phyloP scores from a whole-genome alignment of 2,113 vertebrate species.

The Arothron firmamentum region DNA sequence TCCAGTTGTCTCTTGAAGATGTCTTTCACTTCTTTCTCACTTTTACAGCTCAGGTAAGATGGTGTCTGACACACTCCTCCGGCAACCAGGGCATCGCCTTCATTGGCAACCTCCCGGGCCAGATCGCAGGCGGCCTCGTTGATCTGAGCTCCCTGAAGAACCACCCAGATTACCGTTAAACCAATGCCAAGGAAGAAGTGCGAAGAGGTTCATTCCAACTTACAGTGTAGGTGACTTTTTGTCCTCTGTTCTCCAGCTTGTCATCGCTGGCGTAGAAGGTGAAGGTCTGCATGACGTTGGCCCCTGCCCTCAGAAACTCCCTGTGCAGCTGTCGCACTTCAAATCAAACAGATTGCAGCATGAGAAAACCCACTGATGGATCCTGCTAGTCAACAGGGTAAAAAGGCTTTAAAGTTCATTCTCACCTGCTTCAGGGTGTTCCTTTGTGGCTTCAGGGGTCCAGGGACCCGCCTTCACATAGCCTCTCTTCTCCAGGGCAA shows the following conservation, averaged over 20 bases:
- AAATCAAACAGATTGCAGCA: slow-evolving; percentile 2
- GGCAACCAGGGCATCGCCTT: slow-evolving; percentile 91
- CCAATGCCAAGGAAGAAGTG: not conserved
- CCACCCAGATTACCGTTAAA: not conserved
- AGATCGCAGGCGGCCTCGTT: slow-evolving; percentile 96
- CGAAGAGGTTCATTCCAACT: slow-evolving; percentile 49
- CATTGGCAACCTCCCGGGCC: slow-evolving; percentile 88
- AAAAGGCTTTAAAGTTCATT: not conserved
- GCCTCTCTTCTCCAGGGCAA: slow-evolving; percentile 94
- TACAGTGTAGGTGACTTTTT: slow-evolving; percentile 85
- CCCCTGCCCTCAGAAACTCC: slow-evolving; percentile 91
- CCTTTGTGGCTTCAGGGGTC: slow-evolving; percentile 91
- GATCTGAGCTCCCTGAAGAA: slow-evolving; percentile 82
- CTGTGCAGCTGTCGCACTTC: slow-evolving; percentile 94
- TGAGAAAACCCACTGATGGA: not conserved
- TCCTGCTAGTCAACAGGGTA: not conserved
- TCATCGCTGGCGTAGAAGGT: slow-evolving; percentile 98
- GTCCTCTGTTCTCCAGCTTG: slow-evolving; percentile 96
- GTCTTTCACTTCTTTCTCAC: slow-evolving; percentile 87
- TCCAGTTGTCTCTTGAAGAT: slow-evolving; percentile 87
- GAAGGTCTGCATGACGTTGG: slow-evolving; percentile 95
- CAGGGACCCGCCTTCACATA: slow-evolving; percentile 97
- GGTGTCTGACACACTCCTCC: slow-evolving; percentile 97
- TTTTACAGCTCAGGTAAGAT: slow-evolving; percentile 95
- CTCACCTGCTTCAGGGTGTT: slow-evolving; percentile 92